phyloP scores from a whole-genome alignment of 2,797 vertebrate genomes.

The Eospalax fontanierii region DNA sequence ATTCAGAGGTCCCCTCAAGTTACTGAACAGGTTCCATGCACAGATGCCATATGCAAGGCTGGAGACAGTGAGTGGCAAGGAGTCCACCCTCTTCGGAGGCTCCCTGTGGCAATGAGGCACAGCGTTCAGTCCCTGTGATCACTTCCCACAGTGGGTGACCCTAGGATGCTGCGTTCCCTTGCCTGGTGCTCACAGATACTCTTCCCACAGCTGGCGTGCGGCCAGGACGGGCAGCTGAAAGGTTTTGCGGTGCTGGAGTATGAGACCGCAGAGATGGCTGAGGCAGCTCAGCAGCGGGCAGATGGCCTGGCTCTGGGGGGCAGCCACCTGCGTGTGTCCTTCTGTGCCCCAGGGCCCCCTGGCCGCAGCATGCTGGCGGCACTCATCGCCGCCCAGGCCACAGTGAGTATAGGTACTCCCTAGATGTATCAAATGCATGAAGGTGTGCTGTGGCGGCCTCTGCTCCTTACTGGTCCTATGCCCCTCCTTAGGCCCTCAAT shows the following conservation, averaged over 20 bases:
- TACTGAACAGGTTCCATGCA: background rate
- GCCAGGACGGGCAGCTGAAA: conserved; percentile 95
- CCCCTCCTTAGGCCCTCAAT: conserved; percentile 92
- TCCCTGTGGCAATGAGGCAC: rapidly evolving
- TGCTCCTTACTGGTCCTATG: background rate
- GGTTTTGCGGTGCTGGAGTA: conserved; percentile 97
- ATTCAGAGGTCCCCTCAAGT: background rate
- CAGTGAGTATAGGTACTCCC: conserved; percentile 88
- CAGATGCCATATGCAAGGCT: background rate
- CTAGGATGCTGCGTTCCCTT: background rate
- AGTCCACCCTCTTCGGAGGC: background rate
- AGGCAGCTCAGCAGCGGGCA: conserved; percentile 91
- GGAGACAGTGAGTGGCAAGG: too few relatives aligned
- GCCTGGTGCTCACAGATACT: background rate
- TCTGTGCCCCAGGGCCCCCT: conserved; percentile 97
- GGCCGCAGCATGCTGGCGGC: conserved; percentile 97
- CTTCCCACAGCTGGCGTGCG: conserved; percentile 93
- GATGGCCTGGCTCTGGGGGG: conserved; percentile 91
- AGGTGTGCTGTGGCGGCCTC: background rate
- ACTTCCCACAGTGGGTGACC: background rate
- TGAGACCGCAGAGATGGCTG: conserved; percentile 92
- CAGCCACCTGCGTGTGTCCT: conserved; percentile 93
- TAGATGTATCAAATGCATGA: background rate
- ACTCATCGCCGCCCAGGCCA: conserved; percentile 96
- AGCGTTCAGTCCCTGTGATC: background rate